Base-by-base conservation (phyloP, 2,888 invertebrate genomes). In the Cheilosia pagana region DNA sequence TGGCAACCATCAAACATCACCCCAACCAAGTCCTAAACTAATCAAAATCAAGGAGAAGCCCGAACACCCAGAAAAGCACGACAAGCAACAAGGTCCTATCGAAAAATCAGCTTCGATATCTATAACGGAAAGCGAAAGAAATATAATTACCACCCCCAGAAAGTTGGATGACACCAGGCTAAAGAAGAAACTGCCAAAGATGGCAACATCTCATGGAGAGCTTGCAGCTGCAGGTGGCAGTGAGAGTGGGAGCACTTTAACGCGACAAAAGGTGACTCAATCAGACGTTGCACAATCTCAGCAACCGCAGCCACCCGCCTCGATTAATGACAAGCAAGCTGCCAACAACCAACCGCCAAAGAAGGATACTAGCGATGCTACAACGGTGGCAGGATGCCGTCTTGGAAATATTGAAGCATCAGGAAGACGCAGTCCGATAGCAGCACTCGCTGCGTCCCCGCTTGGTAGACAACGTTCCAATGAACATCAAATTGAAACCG, bases 11-110 rank as follows among this genome's bases (percentile, higher is more conserved):
- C 70, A 7, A 86, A 90, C 78, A 12, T 35, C 35, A 72, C 86
- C 86, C 53, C 86, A 67, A 14, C 86, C 23, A 81, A 89, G 87
- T 53, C 88, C 82, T 68, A 86, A 89, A 78, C 3, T 31, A 16
- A 16, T 87, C 67, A 55, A 55, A 67, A 39, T 62, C 57, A 48
- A 71, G 6, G 87, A 87, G 7, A 87, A 85, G 5, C 55, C 65
- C n/a, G 67, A 50, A n/a, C n/a, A 60, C n/a, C 72, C 50, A 3
- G 72, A 78, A 41, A 63, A 70, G 35, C 70, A 59, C 3, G 81
- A 76, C 55, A 82, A 74, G 39, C 83, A 63, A 63, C 72, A 75
- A 43, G 21, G 35, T 59, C 2, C 57, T 14, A 35, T 48, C 12
- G 77, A 62, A 21, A 70, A 76, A 39, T 81, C 65, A 45, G 53